A percentile compares a stretch with the other conserved stretches of the same genome.
These are phyloP conservation scores for Neoarius graeffei DNA, from an alignment of 2,113 vertebrate species.

Conservation along the genomic window DNA sequence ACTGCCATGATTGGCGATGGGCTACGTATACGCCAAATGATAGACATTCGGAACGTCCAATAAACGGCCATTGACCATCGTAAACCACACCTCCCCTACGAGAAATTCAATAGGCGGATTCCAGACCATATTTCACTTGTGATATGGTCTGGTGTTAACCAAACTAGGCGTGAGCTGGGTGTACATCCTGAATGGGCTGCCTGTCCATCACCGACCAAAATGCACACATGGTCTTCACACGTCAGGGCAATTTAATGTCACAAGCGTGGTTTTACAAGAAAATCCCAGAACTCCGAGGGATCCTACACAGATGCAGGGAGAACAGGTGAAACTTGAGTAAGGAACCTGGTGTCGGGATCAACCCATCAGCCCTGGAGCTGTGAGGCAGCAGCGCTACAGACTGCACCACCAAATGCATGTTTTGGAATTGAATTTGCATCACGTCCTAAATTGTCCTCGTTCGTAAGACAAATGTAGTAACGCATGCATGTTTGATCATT, in stretches of 20 bases:
- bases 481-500: neutral
- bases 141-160: too few relatives aligned
- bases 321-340: neutral
- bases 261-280: neutral
- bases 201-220: neutral
- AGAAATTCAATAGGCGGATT: too few relatives aligned
- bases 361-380: neutral
- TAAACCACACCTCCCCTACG: too few relatives aligned
- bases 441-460: neutral
- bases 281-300: neutral
- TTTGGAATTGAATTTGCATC: neutral
- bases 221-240: neutral
- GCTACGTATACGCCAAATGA: too few relatives aligned
- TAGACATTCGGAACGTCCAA: too few relatives aligned
- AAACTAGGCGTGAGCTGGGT: too few relatives aligned
- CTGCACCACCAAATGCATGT: neutral
- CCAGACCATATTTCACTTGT: too few relatives aligned
- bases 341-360: neutral
- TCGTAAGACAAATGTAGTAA: neutral
- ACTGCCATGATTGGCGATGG: too few relatives aligned
- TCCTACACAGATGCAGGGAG: neutral
- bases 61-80: too few relatives aligned
- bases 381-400: neutral
- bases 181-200: neutral
- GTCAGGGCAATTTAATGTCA: neutral